Evolutionary conservation across 2,888 invertebrate genomes (phyloP).

Genomic region (Hydriomena furcata): DNA sequence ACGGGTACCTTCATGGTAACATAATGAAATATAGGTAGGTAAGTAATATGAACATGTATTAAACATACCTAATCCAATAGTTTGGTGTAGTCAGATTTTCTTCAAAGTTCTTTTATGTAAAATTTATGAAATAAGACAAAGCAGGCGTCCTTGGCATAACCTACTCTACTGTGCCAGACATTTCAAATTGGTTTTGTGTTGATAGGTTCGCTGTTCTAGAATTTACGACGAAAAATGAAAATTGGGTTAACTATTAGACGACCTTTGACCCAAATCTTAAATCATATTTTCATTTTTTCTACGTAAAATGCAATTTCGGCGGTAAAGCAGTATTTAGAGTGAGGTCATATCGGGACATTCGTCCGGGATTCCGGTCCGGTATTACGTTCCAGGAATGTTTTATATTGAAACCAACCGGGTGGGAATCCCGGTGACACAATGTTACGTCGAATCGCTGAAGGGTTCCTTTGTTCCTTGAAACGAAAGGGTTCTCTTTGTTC

Average conservation of each 20-base stretch:
- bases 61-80: too few species aligned
- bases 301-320: slow-evolving; percentile 38
- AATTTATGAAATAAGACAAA: not conserved
- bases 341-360: slow-evolving; percentile 42
- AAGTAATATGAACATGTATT: too few species aligned
- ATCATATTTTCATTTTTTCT: slow-evolving; percentile 12
- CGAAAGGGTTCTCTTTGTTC: slow-evolving; percentile 20
- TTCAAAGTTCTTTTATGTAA: too few species aligned
- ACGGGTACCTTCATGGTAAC: too few species aligned
- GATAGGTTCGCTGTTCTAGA: slow-evolving; percentile 5
- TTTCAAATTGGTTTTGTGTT: not conserved
- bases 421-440: slow-evolving; percentile 42
- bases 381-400: slow-evolving; percentile 52
- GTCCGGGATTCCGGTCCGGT: slow-evolving; percentile 44
- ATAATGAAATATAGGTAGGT: too few species aligned
- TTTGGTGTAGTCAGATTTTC: not conserved
- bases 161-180: not conserved
- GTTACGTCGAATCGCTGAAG: slow-evolving; percentile 37
- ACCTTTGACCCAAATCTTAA: slow-evolving; percentile 9
- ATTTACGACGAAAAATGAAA: slow-evolving; percentile 6
- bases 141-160: not conserved
- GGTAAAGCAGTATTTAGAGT: slow-evolving; percentile 29
- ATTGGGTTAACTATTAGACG: slow-evolving; percentile 18
- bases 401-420: slow-evolving; percentile 53
- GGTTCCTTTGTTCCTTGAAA: slow-evolving; percentile 36